phyloP scores from a whole-genome alignment of 2,797 vertebrate species.

The Acanthurus leucopareius region DNA sequence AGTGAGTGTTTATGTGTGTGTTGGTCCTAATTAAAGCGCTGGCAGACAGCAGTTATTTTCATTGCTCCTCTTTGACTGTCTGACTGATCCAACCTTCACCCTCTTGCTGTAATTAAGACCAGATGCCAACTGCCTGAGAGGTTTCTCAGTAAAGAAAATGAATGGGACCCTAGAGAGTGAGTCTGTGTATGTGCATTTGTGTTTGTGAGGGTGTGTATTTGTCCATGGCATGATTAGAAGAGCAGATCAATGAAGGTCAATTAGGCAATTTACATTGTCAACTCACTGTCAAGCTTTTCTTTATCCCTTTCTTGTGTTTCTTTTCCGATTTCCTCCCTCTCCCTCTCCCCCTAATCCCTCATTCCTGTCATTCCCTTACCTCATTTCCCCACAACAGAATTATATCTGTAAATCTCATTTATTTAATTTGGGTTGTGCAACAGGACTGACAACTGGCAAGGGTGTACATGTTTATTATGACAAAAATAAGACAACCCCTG shows the following conservation, averaged over 20 bases:
- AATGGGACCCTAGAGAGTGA: slow-evolving; percentile 51
- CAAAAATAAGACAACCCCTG: slow-evolving; percentile 2
- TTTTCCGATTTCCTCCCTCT: not conserved
- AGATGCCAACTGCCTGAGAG: slow-evolving; percentile 69
- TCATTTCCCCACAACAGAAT: slow-evolving; percentile 28
- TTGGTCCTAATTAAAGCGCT: slow-evolving; percentile 61
- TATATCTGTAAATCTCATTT: not conserved
- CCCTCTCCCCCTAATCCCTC: not conserved
- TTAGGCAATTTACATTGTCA: slow-evolving; percentile 34
- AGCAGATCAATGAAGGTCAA: slow-evolving; percentile 61
- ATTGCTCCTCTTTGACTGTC: slow-evolving; percentile 33
- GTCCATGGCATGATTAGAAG: slow-evolving; percentile 35
- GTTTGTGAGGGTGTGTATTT: slow-evolving; percentile 15
- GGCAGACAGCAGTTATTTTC: slow-evolving; percentile 59
- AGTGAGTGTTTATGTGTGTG: slow-evolving; percentile 27
- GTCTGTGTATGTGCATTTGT: slow-evolving; percentile 8
- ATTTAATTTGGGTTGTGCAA: slow-evolving; percentile 14
- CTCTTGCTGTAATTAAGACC: slow-evolving; percentile 67
- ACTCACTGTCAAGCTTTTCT: slow-evolving; percentile 24
- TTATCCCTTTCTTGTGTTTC: slow-evolving; percentile 9
- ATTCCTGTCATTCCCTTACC: slow-evolving; percentile 2
- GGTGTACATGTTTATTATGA: slow-evolving; percentile 4
- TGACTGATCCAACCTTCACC: slow-evolving; percentile 58
- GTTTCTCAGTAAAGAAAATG: slow-evolving; percentile 66
- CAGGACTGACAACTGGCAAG: not conserved